Evolutionary conservation across 2,113 vertebrate species (phyloP), one percentile per base, ranked within the genome.

Genomic region (Martes martes): DNA sequence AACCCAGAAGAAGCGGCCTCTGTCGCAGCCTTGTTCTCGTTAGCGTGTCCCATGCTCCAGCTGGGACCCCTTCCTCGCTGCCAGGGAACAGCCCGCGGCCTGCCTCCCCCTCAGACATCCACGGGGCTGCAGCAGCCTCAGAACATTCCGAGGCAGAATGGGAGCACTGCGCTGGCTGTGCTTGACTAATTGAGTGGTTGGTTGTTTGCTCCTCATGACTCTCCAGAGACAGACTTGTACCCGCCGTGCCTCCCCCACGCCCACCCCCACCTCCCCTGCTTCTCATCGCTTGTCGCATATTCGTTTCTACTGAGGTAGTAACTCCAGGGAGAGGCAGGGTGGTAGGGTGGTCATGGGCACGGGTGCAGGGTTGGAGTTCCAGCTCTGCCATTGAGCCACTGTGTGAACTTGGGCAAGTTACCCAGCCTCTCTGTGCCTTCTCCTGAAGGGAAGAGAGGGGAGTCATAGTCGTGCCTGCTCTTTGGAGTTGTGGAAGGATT

Each of bases 301-400:
- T 33, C 33, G 61, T 83, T 52, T 65, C 18, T 14, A 4, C 15
- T 47, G 19, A 81, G 26, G 21, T 1, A 33, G 42, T 10, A 80
- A 4, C 52, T 7, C 36, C 52, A n/a, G 42, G 33, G 28, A 89
- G 45, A 45, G 23, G 45, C 16, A 69, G 24, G 5, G 18, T 1
- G 6, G 0, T 63, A 11, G 2, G 1, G 28, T 15, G 18, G 39
- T 7, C 18, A 57, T 0, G 0, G 5, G 28, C 57, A 16, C 0
- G 8, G 24, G 6, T 7, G 71, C 13, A 7, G 31, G 45, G 14
- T 88, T 55, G 0, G 45, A 78, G 45, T 85, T 52, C 55, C 80
- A 65, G 39, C 31, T 93, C 45, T 36, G 28, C 63, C 2, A 0
- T 3, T 63, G n/a, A 83, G 18, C 47, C 59, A 28, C 74, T 67